Percentiles rank a stretch among this genome's conserved stretches.
Conservation (phyloP, 2,113 vertebrate genomes). For the Tauraco erythrolophus region DNA sequence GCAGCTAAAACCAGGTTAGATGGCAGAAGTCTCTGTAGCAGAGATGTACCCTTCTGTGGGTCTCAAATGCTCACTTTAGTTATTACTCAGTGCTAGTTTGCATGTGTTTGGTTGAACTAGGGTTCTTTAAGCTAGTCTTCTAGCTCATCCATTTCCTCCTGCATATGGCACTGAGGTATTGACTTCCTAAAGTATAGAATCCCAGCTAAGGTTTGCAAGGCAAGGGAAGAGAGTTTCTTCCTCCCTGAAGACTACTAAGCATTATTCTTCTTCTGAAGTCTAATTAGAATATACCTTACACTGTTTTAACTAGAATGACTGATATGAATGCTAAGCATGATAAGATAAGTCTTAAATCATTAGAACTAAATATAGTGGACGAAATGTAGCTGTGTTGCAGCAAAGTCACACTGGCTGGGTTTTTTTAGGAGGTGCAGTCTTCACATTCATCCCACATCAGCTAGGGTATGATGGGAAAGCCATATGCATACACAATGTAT, state of each 20-base stretch:
- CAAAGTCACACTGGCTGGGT: background rate
- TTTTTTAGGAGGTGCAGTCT: background rate
- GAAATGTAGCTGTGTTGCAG: background rate
- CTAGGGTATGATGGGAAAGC: background rate
- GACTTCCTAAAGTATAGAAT: background rate
- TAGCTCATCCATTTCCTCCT: background rate
- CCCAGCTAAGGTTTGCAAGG: background rate
- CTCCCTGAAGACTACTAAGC: background rate
- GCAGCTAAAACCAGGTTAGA: background rate
- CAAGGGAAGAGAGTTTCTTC: background rate
- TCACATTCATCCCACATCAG: background rate
- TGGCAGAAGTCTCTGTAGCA: background rate
- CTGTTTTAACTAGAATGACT: background rate
- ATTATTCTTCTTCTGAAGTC: background rate
- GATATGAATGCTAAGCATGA: background rate
- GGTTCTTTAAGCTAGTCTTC: background rate
- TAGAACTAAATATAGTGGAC: background rate
- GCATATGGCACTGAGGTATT: background rate
- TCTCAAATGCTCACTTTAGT: background rate
- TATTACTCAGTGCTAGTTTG: background rate
- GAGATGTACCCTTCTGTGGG: background rate
- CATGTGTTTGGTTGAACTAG: background rate
- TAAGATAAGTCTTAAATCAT: background rate
- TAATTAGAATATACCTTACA: background rate
- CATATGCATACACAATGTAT: background rate